Evolutionary conservation across 2,797 vertebrate species (phyloP), one percentile per base, ranked within the genome.

Genomic region (Microhierax caerulescens): DNA sequence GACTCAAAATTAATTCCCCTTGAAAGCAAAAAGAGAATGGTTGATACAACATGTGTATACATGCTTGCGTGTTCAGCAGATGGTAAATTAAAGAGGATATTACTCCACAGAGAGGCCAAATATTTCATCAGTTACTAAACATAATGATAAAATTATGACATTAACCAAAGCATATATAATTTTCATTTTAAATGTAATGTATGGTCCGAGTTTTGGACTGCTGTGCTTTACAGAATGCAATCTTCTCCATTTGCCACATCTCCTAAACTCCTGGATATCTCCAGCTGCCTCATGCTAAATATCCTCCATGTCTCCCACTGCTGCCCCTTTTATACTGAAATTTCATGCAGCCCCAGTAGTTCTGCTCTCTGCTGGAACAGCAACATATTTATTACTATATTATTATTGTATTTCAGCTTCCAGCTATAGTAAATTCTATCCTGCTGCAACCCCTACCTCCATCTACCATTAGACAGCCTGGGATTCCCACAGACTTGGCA

Each of bases 371-470:
- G 93, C 82, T 96, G 93, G 94, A 96, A 93, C 61, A 74, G 61
- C 90, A 95, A 82, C 32, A 19, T 95, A 95, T 96, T 97, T 97
- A 97, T 97, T 94, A 96, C 81, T 64, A 20, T 68, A 90, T 95
- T 86, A 95, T 96, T 96, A 95, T 59, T 93, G 69, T 85, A 93
- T 89, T 93, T 92, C 90, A 76, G 93, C 96, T 95, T 12, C 41
- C 83, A 96, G 96, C 93, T 80, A 91, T 41, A 85, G 85, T 47
- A 85, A 95, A 95, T 92, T 94, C 85, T 91, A 93, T 69, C 84
- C 87, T 73, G 94, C 93, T 91, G 86, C 88, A 96, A 96, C 92
- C 90, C 93, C 94, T 91, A 63, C 93, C 77, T 95, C 90, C 88
- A 88, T 82, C 64, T 94, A 92, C 94, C 90, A 96, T 96, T 95